Percentiles rank a stretch among this genome's conserved stretches.
Conservation (phyloP, 1,140 invertebrate genomes). For the Macrobrachium nipponense region DNA sequence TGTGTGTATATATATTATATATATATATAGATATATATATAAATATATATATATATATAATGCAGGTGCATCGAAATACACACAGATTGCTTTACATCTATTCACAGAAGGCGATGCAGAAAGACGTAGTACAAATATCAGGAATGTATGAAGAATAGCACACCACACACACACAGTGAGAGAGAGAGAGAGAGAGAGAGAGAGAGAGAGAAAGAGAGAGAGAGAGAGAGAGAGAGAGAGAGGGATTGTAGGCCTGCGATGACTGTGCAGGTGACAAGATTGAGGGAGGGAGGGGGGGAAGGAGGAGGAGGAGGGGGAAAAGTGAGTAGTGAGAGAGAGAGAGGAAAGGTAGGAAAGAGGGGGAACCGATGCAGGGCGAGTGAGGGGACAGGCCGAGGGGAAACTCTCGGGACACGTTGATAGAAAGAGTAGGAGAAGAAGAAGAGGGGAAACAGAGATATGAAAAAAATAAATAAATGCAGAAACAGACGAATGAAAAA, state of each 20-base stretch:
- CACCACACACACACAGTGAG: background rate
- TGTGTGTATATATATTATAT: too few relatives aligned
- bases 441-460: too few relatives aligned
- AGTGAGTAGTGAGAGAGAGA: background rate
- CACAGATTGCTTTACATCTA: too few relatives aligned
- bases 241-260: background rate
- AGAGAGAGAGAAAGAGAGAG: too few relatives aligned
- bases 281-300: background rate
- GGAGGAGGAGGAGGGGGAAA: background rate
- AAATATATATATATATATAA: too few relatives aligned
- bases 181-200: background rate
- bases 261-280: background rate
- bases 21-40: too few relatives aligned
- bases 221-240: background rate
- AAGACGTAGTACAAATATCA: background rate
- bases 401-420: too few relatives aligned
- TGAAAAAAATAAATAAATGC: too few relatives aligned
- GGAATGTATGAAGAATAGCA: too few relatives aligned
- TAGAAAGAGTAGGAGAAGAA: too few relatives aligned
- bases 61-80: too few relatives aligned
- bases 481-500: too few relatives aligned
- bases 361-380: background rate
- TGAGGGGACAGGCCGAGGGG: background rate
- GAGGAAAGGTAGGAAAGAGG: conserved; percentile 4
- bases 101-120: background rate